Conservation (phyloP, 2,888 invertebrate species). For the Eutolmus rufibarbis region DNA sequence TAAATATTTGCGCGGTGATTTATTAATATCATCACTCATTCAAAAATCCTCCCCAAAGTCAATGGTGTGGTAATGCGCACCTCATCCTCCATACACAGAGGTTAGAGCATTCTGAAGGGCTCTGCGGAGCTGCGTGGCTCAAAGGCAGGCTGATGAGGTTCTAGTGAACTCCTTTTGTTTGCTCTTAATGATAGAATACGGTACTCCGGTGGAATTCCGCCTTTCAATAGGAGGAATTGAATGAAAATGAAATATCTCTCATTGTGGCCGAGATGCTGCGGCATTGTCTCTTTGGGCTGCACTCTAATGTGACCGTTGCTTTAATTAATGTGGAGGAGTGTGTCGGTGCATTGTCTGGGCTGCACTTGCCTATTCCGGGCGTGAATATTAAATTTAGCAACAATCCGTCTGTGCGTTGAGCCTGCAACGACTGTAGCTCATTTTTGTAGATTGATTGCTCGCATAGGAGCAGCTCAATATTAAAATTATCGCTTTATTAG, state of each 20-base stretch:
- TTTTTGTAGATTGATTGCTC: constrained; percentile 29
- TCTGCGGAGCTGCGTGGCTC: not conserved
- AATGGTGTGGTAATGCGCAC: constrained; percentile 10
- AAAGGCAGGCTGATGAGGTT: constrained; percentile 35
- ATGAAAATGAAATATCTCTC: constrained; percentile 35
- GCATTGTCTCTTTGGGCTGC: constrained; percentile 30
- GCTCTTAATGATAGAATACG: constrained; percentile 40
- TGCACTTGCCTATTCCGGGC: constrained; percentile 9
- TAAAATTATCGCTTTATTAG: constrained; percentile 35
- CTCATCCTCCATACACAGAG: not conserved
- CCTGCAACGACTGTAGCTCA: not conserved
- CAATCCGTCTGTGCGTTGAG: not conserved
- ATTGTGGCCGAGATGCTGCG: constrained; percentile 2
- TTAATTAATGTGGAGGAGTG: constrained; percentile 38
- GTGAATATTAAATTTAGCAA: constrained; percentile 31
- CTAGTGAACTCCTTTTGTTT: constrained; percentile 41
- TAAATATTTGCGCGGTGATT: constrained; percentile 41
- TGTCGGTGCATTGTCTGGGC: not conserved
- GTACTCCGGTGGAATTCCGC: constrained; percentile 12
- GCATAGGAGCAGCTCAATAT: constrained; percentile 18
- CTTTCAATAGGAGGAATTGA: constrained; percentile 22
- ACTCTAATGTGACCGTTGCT: constrained; percentile 30
- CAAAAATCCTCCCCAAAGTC: constrained; percentile 31
- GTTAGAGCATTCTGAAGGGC: not conserved
- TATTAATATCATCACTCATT: constrained; percentile 42